Evolutionary conservation across 2,113 vertebrate genomes (phyloP), one percentile per base, ranked within the genome.

Genomic region (Phaethon lepturus): DNA sequence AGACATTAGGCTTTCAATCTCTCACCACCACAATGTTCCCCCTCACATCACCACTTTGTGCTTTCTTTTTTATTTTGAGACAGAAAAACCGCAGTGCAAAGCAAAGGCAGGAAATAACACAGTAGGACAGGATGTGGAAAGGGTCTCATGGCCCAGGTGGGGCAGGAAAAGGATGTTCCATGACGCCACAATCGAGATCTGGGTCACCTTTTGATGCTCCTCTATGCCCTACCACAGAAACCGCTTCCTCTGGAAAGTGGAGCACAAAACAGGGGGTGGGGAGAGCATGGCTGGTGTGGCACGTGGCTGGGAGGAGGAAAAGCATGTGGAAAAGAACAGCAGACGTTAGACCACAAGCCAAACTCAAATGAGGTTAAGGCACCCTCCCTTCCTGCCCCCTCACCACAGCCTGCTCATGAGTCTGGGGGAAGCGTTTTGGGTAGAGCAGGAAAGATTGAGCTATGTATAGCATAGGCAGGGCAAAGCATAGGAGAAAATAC

Each of bases 241-340:
- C 98, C 98, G 35, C 98, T 96, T 98, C 98, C 98, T 98, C 93
- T 98, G 93, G 94, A 98, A 98, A 98, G 90, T 66, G 35, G 81
- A 84, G 93, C 28, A 17, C 68, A 6, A 10, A 47, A 63, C 11
- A 78, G 69, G 8, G 28, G 31, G 55, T 33, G 49, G 49, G 35
- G 69, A 63, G 44, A 72, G 84, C 59, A 42, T 79, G 25, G 79
- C 93, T 96, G 82, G 4, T 47, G 52, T 26, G 96, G 89, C 94
- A 95, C 25, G 28, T 83, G 93, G 95, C 92, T 7, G 71, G 67
- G 40, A 67, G 66, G 47, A 50, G 56, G 19, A 29, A 33, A 45
- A 64, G 77, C 6, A 0, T 18, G 78, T 75, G 95, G 68, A 88
- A 92, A 96, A 86, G 4, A 58, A 53, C 42, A 88, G 92, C 53